A percentile compares a stretch with the other conserved stretches of the same genome.
phyloP scores from a whole-genome alignment of 1,140 invertebrate species.

The Lordiphosa mommai region DNA sequence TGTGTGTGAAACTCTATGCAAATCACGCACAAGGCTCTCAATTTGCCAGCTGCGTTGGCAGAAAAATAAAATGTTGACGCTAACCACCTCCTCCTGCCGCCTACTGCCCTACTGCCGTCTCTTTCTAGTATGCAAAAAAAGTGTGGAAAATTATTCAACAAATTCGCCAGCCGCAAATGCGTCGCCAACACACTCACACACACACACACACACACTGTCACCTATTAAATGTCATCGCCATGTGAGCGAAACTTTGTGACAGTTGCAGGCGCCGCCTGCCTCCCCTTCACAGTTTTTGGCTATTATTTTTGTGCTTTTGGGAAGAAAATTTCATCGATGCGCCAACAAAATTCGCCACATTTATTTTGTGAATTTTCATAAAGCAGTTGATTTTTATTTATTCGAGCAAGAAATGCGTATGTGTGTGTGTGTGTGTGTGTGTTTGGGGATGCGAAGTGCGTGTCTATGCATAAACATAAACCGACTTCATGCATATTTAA shows the following conservation, averaged over 20 bases:
- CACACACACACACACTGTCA: slow-evolving; percentile 15
- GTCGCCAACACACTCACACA: slow-evolving; percentile 4
- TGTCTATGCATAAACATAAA: slow-evolving; percentile 35
- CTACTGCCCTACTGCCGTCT: background rate
- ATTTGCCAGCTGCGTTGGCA: slow-evolving; percentile 32
- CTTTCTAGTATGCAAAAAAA: background rate
- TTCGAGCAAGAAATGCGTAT: slow-evolving; percentile 20
- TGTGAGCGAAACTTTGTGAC: slow-evolving; percentile 22
- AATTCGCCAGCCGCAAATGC: slow-evolving; percentile 28
- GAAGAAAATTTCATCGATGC: slow-evolving; percentile 26
- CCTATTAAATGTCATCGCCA: slow-evolving; percentile 33
- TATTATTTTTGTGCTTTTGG: no score
- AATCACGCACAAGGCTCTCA: slow-evolving; percentile 31
- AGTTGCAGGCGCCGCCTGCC: slow-evolving; percentile 8
- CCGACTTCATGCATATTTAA: slow-evolving; percentile 54
- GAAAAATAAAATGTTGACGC: slow-evolving; percentile 29
- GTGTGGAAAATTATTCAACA: slow-evolving; percentile 38
- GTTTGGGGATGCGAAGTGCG: background rate
- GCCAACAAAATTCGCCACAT: slow-evolving; percentile 25
- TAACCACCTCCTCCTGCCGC: background rate
- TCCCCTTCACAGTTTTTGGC: background rate
- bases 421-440: slow-evolving; percentile 3
- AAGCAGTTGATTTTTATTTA: slow-evolving; percentile 45
- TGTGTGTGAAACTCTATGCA: slow-evolving; percentile 25
- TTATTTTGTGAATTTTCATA: slow-evolving; percentile 32